Base-by-base conservation (phyloP, 2,888 invertebrate species). In the Fragum fragum region DNA sequence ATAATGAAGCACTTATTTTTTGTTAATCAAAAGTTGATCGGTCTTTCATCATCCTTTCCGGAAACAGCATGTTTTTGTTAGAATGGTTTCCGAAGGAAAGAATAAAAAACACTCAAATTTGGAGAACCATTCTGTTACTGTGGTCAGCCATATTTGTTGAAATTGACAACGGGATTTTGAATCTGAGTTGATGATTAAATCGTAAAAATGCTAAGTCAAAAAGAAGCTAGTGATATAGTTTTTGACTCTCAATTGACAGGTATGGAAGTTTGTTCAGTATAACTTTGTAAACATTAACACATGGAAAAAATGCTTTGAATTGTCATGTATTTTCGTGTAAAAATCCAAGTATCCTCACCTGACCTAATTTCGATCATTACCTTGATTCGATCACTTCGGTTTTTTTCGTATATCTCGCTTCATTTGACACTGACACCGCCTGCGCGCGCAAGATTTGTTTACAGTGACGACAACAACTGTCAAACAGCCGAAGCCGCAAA, bases 111-210 rank as follows among this genome's bases (percentile, higher is more conserved):
- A 14, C 23, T 2, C 6, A 61, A 28, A 61, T 29, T 1, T 32
- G 11, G 14, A 32, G 26, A 66, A 53, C 73, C 73, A 73, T 63
- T 66, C 73, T 79, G 70, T 74, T 36, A 79, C 79, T 52, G 74
- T 26, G 79, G 79, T 76, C 79, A 53, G 89, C 81, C 85, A 85
- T 86, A 59, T 78, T 90, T 88, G 88, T 88, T 90, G 88, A 88
- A 88, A 90, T 88, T 90, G 84, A 83, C 89, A 86, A 88, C 88
- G 59, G 55, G 55, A 6, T n/a, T 11, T 21, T 11, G 14, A 32
- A 55, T 26, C 16, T 68, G n/a, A 28, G 14, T 66, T 69, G n/a
- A 47, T 5, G 3, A 47, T 3, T 3, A 47, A 47, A 47, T 11
- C 28, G 36, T 23, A 32, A 79, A 66, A 21, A 86, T 84, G 85